Conservation (phyloP, 2,888 invertebrate species). For the Sarcophaga carnaria region DNA sequence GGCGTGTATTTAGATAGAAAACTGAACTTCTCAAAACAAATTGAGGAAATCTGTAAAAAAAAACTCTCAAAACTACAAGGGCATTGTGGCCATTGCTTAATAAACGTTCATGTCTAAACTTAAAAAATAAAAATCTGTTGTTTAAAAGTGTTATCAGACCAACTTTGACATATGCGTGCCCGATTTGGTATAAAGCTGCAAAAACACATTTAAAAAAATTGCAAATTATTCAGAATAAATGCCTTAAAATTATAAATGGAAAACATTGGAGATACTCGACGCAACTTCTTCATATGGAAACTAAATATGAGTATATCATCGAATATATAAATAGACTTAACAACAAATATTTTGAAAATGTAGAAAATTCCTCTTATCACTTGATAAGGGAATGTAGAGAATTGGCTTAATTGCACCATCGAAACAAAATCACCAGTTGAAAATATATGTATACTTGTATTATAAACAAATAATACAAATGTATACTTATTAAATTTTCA, state of each 20-base stretch:
- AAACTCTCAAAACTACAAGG: conserved; percentile 15
- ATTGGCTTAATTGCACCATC: background rate
- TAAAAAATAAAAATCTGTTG: too few relatives aligned
- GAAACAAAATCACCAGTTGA: too few relatives aligned
- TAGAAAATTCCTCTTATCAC: background rate
- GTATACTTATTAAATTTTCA: too few relatives aligned
- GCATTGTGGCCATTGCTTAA: conserved; percentile 15
- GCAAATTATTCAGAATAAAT: too few relatives aligned
- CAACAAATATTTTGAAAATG: background rate
- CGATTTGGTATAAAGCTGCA: too few relatives aligned
- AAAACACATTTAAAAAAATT: too few relatives aligned
- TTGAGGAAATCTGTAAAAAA: conserved; percentile 21
- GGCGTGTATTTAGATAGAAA: conserved; percentile 30
- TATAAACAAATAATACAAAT: too few relatives aligned
- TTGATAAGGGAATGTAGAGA: background rate
- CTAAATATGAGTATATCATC: background rate
- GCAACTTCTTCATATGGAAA: background rate
- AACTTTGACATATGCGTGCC: too few relatives aligned
- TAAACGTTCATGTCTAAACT: background rate
- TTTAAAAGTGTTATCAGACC: too few relatives aligned
- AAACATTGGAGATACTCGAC: too few relatives aligned
- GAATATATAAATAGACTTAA: background rate
- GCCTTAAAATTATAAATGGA: too few relatives aligned
- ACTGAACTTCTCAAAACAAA: conserved; percentile 22
- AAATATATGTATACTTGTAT: too few relatives aligned